These are phyloP conservation scores for Periparus ater DNA, from an alignment of 2,797 vertebrate genomes.

Conservation along the genomic window DNA sequence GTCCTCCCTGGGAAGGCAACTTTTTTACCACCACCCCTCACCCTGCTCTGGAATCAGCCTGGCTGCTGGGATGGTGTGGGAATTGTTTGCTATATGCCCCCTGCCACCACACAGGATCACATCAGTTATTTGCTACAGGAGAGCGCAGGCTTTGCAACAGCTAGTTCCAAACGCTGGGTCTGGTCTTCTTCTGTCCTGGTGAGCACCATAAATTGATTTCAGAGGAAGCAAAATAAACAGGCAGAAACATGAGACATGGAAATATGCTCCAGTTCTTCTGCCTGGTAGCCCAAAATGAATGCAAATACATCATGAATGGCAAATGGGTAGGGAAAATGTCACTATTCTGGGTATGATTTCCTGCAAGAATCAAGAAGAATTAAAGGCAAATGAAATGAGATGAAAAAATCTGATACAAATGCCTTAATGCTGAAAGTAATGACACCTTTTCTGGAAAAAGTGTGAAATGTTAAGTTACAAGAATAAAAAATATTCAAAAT, in stretches of 20 bases:
- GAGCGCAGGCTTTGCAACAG: neutral
- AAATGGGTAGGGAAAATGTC: neutral
- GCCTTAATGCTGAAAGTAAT: neutral
- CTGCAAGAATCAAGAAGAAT: neutral
- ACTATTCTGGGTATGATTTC: neutral
- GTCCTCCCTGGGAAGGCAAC: neutral
- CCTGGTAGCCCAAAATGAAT: neutral
- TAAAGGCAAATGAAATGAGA: neutral
- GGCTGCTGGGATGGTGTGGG: neutral
- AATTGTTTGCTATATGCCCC: neutral
- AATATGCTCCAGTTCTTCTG: neutral
- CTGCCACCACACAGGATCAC: neutral
- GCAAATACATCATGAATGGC: neutral
- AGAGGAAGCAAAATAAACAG: neutral
- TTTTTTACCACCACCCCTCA: constrained; percentile 38
- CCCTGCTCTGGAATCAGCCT: constrained; percentile 36
- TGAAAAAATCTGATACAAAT: neutral
- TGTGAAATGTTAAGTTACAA: neutral
- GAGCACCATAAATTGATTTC: neutral
- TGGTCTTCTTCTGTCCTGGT: neutral
- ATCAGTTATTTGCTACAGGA: neutral
- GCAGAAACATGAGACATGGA: neutral
- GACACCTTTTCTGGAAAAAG: neutral
- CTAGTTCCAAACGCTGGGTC: rapidly evolving
- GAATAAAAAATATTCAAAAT: neutral